phyloP scores from a whole-genome alignment of 2,113 vertebrate genomes.

The Balaeniceps rex region DNA sequence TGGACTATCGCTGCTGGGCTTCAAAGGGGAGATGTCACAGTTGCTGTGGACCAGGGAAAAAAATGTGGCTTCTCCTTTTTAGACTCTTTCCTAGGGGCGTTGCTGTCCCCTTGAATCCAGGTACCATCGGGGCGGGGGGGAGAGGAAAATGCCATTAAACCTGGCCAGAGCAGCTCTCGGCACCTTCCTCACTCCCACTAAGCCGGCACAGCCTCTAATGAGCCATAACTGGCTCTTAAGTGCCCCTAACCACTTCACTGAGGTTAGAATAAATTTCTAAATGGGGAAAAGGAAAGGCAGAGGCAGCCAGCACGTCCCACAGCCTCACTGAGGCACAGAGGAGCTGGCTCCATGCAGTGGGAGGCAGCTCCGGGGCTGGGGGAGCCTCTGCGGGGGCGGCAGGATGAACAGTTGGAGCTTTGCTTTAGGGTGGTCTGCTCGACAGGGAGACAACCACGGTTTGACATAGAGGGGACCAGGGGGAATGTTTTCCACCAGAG shows the following conservation, averaged over 20 bases:
- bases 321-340: not conserved
- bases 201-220: not conserved
- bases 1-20: not conserved
- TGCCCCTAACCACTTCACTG: not conserved
- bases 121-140: fast-evolving
- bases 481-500: not conserved
- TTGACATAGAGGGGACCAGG: not conserved
- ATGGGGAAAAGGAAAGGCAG: not conserved
- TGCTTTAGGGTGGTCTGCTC: not conserved
- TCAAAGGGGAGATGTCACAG: not conserved
- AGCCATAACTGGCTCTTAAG: conserved; percentile 22
- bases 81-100: not conserved
- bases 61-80: not conserved
- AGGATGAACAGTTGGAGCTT: not conserved
- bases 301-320: not conserved
- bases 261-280: conserved; percentile 7
- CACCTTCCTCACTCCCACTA: not conserved
- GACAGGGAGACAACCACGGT: fast-evolving
- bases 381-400: fast-evolving
- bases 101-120: not conserved
- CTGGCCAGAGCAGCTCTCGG: not conserved
- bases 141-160: not conserved
- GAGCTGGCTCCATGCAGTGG: fast-evolving
- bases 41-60: not conserved
- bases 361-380: not conserved